Evolutionary conservation across 2,888 invertebrate species (phyloP).

Genomic region (Thera britannica): DNA sequence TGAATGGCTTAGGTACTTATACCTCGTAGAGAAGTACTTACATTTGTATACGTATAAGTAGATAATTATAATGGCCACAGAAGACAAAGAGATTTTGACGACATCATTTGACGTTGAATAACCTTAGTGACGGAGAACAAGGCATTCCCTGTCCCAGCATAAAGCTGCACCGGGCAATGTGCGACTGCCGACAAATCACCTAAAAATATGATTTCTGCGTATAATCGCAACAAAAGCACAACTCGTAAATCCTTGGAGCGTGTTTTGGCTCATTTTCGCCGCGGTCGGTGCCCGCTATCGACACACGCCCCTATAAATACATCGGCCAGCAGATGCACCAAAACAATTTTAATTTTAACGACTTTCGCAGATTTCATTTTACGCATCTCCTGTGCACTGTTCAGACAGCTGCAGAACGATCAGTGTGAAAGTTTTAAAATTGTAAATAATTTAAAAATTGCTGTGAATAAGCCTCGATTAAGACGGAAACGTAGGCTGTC

Average conservation of each 20-base stretch:
- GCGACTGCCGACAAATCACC: conserved; percentile 5
- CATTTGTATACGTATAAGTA: not conserved
- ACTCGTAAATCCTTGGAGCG: conserved; percentile 29
- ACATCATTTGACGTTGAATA: not conserved
- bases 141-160: not conserved
- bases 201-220: conserved; percentile 21
- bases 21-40: not conserved
- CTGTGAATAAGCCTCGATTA: too few species aligned
- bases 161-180: not conserved
- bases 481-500: too few species aligned
- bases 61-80: too few species aligned
- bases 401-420: conserved; percentile 24
- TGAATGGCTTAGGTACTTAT: not conserved
- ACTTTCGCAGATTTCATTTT: conserved; percentile 57
- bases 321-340: conserved; percentile 69
- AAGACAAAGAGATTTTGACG: too few species aligned
- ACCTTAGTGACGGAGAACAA: not conserved
- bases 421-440: conserved; percentile 2
- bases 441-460: not conserved
- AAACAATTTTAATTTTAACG: conserved; percentile 62
- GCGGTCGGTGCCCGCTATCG: conserved; percentile 54
- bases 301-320: conserved; percentile 74
- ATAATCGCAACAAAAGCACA: conserved; percentile 22
- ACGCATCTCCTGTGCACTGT: conserved; percentile 31
- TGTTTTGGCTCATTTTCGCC: conserved; percentile 47